Evolutionary conservation across 2,113 vertebrate species (phyloP).

Genomic region (Ariopsis seemanni): DNA sequence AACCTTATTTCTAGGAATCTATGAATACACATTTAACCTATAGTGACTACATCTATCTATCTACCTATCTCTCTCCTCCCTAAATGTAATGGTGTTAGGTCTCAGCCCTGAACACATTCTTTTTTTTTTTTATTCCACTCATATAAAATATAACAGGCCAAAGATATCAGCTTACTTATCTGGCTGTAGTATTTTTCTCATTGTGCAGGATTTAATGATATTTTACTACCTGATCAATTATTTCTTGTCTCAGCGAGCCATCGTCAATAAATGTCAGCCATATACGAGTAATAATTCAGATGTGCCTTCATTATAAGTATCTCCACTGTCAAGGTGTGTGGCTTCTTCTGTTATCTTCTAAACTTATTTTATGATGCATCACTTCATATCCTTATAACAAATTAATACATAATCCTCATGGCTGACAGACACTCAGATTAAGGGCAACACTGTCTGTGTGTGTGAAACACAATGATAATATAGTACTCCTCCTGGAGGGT

Average conservation of each 20-base stretch:
- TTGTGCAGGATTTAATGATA: neutral
- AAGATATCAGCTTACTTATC: neutral
- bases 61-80: neutral
- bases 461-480: slow-evolving; percentile 9
- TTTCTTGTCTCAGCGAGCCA: neutral
- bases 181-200: neutral
- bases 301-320: neutral
- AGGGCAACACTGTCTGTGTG: neutral
- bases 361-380: neutral
- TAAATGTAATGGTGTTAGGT: no score
- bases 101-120: no score
- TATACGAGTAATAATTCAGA: neutral
- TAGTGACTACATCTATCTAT: neutral
- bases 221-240: neutral
- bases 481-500: slow-evolving; percentile 10
- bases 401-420: neutral
- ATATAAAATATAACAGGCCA: no score
- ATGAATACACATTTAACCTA: neutral
- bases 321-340: neutral
- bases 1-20: neutral
- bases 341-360: neutral
- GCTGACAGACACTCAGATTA: neutral
- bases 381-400: neutral
- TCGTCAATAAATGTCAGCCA: neutral
- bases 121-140: no score